phyloP scores from a whole-genome alignment of 1,140 invertebrate species.

The Pogonognathellus flavescens region DNA sequence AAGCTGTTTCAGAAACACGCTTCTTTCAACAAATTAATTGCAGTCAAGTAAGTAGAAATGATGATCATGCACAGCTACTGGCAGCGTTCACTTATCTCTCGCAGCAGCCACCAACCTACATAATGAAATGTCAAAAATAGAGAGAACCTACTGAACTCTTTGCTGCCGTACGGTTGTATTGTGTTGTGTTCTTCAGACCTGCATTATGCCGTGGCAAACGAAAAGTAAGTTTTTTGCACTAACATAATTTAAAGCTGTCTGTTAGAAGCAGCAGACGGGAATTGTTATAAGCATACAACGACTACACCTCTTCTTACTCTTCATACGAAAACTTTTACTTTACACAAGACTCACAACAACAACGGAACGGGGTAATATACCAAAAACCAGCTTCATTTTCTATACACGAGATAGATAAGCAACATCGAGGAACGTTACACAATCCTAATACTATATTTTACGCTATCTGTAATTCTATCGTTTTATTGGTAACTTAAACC shows the following conservation, averaged over 20 bases:
- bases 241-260: slow-evolving; percentile 45
- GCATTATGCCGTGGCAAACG: background rate
- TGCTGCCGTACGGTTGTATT: slow-evolving; percentile 20
- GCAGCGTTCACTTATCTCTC: slow-evolving; percentile 22
- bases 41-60: background rate
- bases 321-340: too few relatives aligned
- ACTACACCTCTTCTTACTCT: too few relatives aligned
- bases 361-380: too few relatives aligned
- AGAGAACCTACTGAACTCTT: slow-evolving; percentile 45
- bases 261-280: slow-evolving; percentile 22
- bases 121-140: slow-evolving; percentile 42
- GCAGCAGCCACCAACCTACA: slow-evolving; percentile 23
- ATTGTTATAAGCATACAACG: too few relatives aligned
- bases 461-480: too few relatives aligned
- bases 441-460: too few relatives aligned
- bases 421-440: too few relatives aligned
- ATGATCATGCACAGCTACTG: slow-evolving; percentile 14
- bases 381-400: too few relatives aligned
- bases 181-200: background rate
- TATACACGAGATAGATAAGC: too few relatives aligned
- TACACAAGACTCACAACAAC: too few relatives aligned
- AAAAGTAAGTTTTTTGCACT: slow-evolving; percentile 30
- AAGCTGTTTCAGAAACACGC: slow-evolving; percentile 1
- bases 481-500: too few relatives aligned
- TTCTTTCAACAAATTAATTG: slow-evolving; percentile 40